A percentile compares a stretch with the other conserved stretches of the same genome.
These are phyloP conservation scores for Sphyrna mokarran DNA, from an alignment of 2,113 vertebrate species.

Conservation along the genomic window DNA sequence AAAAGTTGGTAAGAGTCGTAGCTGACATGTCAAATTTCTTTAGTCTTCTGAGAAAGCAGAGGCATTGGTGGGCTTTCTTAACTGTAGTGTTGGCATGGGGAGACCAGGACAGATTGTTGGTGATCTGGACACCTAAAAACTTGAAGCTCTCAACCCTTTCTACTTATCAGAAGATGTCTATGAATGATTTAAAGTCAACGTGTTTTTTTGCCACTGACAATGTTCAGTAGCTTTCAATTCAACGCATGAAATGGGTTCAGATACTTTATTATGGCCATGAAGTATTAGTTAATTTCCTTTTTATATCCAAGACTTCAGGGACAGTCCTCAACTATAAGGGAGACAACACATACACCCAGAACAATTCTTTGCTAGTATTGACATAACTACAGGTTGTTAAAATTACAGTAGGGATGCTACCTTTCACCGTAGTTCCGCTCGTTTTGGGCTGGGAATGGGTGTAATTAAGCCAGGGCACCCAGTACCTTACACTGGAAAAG, in stretches of 20 bases:
- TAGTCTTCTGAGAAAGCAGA: too few species aligned
- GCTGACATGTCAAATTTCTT: too few species aligned
- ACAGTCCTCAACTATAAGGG: not conserved
- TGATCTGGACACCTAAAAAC: too few species aligned
- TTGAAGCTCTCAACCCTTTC: too few species aligned
- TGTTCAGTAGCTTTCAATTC: not conserved
- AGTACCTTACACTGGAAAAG: not conserved
- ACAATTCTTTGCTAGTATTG: not conserved
- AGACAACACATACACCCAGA: not conserved
- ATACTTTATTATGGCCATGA: not conserved
- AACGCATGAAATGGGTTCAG: not conserved
- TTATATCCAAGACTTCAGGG: not conserved
- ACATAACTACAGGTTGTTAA: not conserved
- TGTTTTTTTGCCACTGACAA: not conserved
- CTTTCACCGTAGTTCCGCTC: not conserved
- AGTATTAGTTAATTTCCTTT: not conserved
- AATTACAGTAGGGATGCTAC: not conserved
- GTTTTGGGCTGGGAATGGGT: not conserved
- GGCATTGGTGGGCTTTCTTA: too few species aligned
- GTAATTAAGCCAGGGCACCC: not conserved
- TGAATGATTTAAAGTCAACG: not conserved
- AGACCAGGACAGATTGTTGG: too few species aligned
- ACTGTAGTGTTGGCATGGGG: too few species aligned
- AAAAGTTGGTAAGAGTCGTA: too few species aligned
- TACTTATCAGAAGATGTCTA: not conserved